Base-by-base conservation (phyloP, 2,113 vertebrate species). In the Hemiprocne comata region DNA sequence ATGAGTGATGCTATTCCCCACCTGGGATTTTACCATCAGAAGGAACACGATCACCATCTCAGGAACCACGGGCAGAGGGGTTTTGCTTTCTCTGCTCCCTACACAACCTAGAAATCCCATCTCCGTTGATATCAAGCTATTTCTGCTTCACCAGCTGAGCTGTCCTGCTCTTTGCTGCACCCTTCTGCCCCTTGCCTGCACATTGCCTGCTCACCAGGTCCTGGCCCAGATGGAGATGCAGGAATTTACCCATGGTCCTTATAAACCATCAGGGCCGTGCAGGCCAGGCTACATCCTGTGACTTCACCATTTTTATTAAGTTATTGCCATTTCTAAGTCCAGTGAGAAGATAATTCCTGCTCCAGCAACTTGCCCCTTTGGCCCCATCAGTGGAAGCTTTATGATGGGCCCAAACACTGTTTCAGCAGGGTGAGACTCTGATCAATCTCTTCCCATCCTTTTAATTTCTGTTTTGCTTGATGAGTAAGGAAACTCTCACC, bases 1-100 rank as follows among this genome's bases (percentile, higher is more conserved):
- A 0, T 5, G 62, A 78, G 28, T 60, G 69, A n/a, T 2, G 0
- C 1, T 38, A 14, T 31, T 92, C 33, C 73, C 34, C 40, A 3
- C 0, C 40, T 18, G 64, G 72, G 82, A 58, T 92, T 73, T 79
- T 31, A 62, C 75, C 29, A 34, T 85, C 60, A 20, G 55, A 53
- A 83, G 72, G 55, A 90, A 62, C 20, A 12, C 1, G 10, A 34
- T 7, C 60, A 42, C 40, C 46, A n/a, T 40, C 87, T 82, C 66
- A 70, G 87, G 28, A 65, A 51, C 28, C 0, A 0, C 0, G 1
- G 25, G 53, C 50, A 76, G n/a, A 73, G 16, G 50, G 46, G 18
- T 46, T 75, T 62, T 60, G 13, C 29, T 83, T 55, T n/a, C 70
- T 57, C 36, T 76, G 58, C 50, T 91, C 71, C 33, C 51, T 20